Evolutionary conservation across 2,113 vertebrate species (phyloP), one percentile per base, ranked within the genome.

Genomic region (Pampusana beccarii): DNA sequence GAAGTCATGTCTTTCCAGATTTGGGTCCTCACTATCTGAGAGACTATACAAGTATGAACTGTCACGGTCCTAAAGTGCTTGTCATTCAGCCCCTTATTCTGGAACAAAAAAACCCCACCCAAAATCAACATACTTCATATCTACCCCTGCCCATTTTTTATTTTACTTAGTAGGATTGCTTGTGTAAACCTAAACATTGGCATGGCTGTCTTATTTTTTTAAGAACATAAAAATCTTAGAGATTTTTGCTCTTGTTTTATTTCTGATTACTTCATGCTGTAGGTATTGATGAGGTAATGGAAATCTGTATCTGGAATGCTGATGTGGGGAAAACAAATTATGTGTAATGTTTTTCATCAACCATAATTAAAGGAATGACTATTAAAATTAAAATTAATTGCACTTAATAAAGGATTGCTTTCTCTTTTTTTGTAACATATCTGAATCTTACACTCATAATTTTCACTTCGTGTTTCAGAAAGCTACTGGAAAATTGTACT

Each of bases 301-400:
- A 93, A 95, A 72, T 89, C 34, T 84, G 15, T 73, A 75, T 88
- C 42, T 92, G 80, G 53, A 77, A 56, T 4, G 2, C 6, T 64
- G 29, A 29, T 65, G 60, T 72, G 33, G 53, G 56, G 38, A 36
- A 90, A 92, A 79, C 48, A 93, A 95, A 70, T 85, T 82, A 29
- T 2, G 2, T 87, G 48, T 51, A 36, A 17, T 81, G 57, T 85
- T 92, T 95, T 73, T 89, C 61, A 82, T 95, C 93, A 94, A 28
- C 20, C 3, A 4, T 91, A 90, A 83, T 92, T 84, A 90, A 90
- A 88, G 69, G 18, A 86, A 65, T 84, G 34, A 71, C 44, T 84
- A 64, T 86, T 94, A 54, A 16, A 86, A 65, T 90, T 17, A 92
- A 95, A 95, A 72, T 75, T 64, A 89, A 79, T 85, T 86, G 44